A percentile compares a stretch with the other conserved stretches of the same genome.
Conservation (phyloP, 2,113 vertebrate species). For the Sterrhoptilus dennistouni region DNA sequence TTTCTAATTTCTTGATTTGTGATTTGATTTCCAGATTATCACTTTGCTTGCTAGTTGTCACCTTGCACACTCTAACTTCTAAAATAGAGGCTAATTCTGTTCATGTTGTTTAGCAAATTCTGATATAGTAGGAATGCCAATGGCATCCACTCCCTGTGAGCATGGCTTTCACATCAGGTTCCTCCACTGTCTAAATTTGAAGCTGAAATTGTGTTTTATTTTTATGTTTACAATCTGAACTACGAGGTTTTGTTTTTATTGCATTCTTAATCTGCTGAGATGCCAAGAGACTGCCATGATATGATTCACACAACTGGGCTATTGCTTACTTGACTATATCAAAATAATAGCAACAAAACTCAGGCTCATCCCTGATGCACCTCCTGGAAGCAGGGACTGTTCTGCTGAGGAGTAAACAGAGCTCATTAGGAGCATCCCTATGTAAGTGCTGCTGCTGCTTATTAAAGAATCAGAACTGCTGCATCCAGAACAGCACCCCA, state of each 20-base stretch:
- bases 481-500: not conserved
- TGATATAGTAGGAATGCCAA: not conserved
- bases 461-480: not conserved
- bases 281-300: not conserved
- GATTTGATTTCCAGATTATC: not conserved
- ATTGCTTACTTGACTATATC: not conserved
- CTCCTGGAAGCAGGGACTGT: not conserved
- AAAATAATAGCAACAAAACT: not conserved
- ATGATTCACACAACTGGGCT: not conserved
- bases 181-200: not conserved
- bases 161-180: not conserved
- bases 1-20: not conserved
- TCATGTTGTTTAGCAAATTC: not conserved
- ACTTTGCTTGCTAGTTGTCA: not conserved
- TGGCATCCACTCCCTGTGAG: not conserved
- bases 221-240: not conserved
- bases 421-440: not conserved
- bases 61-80: not conserved
- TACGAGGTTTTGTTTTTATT: not conserved
- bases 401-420: not conserved
- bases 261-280: not conserved
- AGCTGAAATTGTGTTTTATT: not conserved
- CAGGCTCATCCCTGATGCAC: not conserved
- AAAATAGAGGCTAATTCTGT: not conserved
- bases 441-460: not conserved